phyloP scores from a whole-genome alignment of 92 coral and sea anemone species.

The Palythoa grandiflora region DNA sequence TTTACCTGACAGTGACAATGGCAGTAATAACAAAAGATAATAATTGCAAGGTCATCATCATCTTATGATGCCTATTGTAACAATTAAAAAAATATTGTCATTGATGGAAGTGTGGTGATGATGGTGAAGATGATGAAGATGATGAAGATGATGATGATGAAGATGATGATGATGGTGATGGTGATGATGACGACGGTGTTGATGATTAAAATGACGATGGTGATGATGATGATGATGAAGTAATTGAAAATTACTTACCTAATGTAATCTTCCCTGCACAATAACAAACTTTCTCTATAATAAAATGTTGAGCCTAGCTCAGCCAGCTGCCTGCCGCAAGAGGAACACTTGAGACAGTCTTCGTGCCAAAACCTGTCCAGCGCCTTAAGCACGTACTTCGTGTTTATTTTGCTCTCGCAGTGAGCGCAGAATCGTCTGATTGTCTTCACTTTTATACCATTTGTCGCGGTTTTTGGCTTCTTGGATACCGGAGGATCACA shows the following conservation, averaged over 20 bases:
- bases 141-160: neutral
- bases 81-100: too few species aligned
- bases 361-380: constrained; percentile 91
- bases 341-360: constrained; percentile 85
- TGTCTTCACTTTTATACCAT: constrained; percentile 30
- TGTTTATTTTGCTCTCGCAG: constrained; percentile 69
- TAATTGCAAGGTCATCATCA: too few species aligned
- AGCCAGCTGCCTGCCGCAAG: constrained; percentile 69
- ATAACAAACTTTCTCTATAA: constrained; percentile 72
- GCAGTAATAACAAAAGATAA: too few species aligned
- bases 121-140: neutral
- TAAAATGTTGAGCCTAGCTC: constrained; percentile 78
- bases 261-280: constrained; percentile 85
- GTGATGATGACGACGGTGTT: neutral
- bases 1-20: too few species aligned
- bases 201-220: neutral
- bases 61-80: too few species aligned
- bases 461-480: constrained; percentile 14
- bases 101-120: neutral
- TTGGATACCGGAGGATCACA: constrained; percentile 7
- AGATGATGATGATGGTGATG: neutral
- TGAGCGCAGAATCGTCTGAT: constrained; percentile 68
- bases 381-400: constrained; percentile 68
- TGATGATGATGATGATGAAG: neutral
- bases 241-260: constrained; percentile 60